Conservation (phyloP, 2,888 invertebrate species). For the Eupeodes luniger region DNA sequence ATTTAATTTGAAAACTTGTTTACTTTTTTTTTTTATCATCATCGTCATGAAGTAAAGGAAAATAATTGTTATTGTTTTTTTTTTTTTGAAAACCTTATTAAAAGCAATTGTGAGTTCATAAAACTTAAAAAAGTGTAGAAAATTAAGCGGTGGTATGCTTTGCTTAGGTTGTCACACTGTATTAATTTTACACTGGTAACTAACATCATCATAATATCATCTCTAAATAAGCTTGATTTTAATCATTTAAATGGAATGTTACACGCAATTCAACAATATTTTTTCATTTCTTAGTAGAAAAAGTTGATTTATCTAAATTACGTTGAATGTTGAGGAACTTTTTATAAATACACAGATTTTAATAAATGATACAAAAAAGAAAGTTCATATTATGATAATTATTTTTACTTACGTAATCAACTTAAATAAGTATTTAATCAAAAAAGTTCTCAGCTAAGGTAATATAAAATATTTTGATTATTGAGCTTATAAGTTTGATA, state of each 20-base stretch:
- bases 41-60: background rate
- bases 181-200: background rate
- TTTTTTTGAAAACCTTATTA: background rate
- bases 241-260: background rate
- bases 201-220: background rate
- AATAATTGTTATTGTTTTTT: background rate
- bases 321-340: background rate
- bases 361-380: constrained; percentile 4
- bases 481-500: too few relatives aligned
- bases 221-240: constrained; percentile 6
- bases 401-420: too few relatives aligned
- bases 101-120: background rate
- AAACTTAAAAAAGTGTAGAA: background rate
- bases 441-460: too few relatives aligned
- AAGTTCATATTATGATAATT: background rate
- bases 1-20: background rate
- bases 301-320: background rate
- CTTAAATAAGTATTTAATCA: too few relatives aligned
- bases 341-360: background rate
- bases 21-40: background rate
- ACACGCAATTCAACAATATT: constrained; percentile 10
- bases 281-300: background rate
- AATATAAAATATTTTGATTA: too few relatives aligned
- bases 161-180: background rate
- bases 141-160: background rate